phyloP scores from a whole-genome alignment of 92 coral and sea anemone genomes.

The Scolanthus callimorphus region DNA sequence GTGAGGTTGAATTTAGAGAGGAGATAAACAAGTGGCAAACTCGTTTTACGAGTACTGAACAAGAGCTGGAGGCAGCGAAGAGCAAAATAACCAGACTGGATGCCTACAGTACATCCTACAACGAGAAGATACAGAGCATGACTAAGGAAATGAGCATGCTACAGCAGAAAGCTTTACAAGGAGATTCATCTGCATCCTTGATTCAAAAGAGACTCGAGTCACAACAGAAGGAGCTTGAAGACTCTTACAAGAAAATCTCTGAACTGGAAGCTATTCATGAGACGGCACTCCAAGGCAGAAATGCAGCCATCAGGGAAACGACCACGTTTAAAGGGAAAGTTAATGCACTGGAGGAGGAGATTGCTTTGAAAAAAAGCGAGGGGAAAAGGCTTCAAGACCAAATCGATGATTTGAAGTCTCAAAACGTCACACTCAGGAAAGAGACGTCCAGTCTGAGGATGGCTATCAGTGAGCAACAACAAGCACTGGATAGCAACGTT shows the following conservation, averaged over 20 bases:
- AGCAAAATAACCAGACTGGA: conserved; percentile 30
- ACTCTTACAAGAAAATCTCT: conserved; percentile 31
- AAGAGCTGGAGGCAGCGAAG: conserved; percentile 21
- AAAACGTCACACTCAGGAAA: conserved; percentile 34
- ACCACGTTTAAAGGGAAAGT: conserved; percentile 10
- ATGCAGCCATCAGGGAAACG: conserved; percentile 16
- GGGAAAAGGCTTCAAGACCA: conserved; percentile 34
- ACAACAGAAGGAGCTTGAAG: conserved; percentile 24
- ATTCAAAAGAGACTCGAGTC: conserved; percentile 24
- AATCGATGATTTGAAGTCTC: conserved; percentile 29
- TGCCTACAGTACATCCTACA: conserved; percentile 19
- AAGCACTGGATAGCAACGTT: conserved; percentile 39
- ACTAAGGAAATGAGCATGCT: conserved; percentile 11
- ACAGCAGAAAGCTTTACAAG: conserved; percentile 27
- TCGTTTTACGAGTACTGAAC: conserved; percentile 23
- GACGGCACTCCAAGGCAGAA: conserved; percentile 22
- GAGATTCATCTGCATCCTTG: conserved; percentile 11
- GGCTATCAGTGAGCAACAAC: conserved; percentile 41
- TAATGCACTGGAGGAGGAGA: conserved; percentile 33
- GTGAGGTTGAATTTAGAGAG: conserved; percentile 4
- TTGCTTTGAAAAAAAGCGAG: conserved; percentile 12
- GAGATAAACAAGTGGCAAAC: conserved; percentile 19
- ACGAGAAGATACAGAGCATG: conserved; percentile 17
- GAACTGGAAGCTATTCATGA: conserved; percentile 16
- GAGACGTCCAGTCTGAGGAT: conserved; percentile 29